Percentiles rank a stretch among this genome's conserved stretches.
Conservation (phyloP, 2,888 invertebrate species). For the Himalopsyche tibetana region DNA sequence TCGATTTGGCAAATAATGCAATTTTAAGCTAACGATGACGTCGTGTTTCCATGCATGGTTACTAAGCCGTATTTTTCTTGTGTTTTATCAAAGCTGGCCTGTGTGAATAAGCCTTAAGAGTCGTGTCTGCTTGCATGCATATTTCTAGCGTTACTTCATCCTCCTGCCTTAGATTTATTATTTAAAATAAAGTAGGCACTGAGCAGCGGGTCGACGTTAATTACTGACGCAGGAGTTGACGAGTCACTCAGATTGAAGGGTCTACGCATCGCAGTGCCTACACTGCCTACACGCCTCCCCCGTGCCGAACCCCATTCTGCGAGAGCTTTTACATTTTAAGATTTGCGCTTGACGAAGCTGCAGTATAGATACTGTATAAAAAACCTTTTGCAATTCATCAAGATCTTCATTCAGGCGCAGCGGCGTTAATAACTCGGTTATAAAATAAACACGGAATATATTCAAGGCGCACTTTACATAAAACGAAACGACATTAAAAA, state of each 20-base stretch:
- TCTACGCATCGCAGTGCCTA: conserved; percentile 12
- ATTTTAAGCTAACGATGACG: too few species aligned
- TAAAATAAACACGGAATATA: not conserved
- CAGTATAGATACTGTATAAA: not conserved
- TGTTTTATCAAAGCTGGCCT: not conserved
- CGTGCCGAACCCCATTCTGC: not conserved
- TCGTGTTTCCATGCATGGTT: too few species aligned
- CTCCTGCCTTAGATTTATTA: conserved; percentile 46
- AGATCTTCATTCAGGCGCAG: not conserved
- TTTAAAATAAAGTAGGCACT: conserved; percentile 48
- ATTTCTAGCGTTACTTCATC: conserved; percentile 39
- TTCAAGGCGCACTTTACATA: too few species aligned
- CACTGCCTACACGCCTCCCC: not conserved
- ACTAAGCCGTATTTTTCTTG: too few species aligned
- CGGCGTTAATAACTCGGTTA: not conserved
- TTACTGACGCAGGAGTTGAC: conserved; percentile 45
- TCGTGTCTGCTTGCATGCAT: not conserved
- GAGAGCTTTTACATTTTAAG: conserved; percentile 35
- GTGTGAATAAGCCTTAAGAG: not conserved
- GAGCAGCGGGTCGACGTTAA: conserved; percentile 46
- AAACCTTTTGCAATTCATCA: conserved; percentile 27
- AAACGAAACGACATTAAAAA: too few species aligned
- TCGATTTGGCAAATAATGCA: too few species aligned
- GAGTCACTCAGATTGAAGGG: conserved; percentile 40
- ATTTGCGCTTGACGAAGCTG: not conserved